Conservation (phyloP, 2,113 vertebrate species). For the Microtus ochrogaster region DNA sequence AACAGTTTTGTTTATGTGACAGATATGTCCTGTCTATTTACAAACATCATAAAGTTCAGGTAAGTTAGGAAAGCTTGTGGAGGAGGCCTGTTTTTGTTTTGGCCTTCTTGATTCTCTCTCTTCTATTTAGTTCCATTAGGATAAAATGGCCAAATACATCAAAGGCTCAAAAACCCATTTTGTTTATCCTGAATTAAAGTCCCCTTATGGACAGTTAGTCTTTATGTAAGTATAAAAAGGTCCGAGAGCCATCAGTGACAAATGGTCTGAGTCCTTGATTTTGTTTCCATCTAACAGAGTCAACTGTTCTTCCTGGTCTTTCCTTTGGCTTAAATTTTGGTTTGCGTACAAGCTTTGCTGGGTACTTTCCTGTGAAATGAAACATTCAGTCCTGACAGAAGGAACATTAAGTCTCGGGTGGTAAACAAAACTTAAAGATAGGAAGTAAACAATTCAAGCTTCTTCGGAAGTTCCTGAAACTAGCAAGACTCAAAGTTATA, state of each 20-base stretch:
- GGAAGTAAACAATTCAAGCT: background rate
- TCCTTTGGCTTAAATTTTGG: slow-evolving; percentile 7
- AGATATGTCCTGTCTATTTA: background rate
- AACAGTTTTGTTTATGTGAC: background rate
- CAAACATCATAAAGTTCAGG: background rate
- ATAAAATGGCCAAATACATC: background rate
- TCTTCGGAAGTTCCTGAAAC: background rate
- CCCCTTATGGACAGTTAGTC: background rate
- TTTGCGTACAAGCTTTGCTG: background rate
- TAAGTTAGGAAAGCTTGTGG: background rate
- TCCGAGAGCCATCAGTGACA: background rate
- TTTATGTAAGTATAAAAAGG: background rate
- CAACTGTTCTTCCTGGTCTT: background rate
- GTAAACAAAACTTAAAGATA: background rate
- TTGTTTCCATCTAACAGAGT: slow-evolving; percentile 35
- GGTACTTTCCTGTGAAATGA: background rate
- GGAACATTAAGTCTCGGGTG: background rate
- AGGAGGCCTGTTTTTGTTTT: background rate
- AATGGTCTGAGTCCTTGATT: slow-evolving; percentile 31
- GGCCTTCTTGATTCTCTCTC: background rate
- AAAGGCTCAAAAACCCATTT: background rate
- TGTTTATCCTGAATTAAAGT: background rate
- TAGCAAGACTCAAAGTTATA: background rate
- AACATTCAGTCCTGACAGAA: background rate
- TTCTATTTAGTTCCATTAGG: background rate